Base-by-base conservation (phyloP, 1,140 invertebrate genomes). In the Drosophila kepulauana region DNA sequence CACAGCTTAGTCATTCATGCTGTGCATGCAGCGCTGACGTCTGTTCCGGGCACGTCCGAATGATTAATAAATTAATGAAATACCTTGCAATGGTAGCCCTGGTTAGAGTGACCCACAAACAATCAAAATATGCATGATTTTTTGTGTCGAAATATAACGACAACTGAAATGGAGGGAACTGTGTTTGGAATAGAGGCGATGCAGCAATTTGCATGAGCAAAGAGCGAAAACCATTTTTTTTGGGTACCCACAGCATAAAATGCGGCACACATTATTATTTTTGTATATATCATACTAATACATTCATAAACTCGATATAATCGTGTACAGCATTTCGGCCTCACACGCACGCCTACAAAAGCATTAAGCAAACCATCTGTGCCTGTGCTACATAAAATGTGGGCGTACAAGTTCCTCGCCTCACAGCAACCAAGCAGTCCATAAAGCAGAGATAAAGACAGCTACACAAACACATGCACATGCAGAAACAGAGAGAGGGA, bases 351-450 rank as follows among this genome's bases (percentile, higher is more conserved):
- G 68, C 77, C 74, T 59, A 76, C 73, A 76, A 67, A 35, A 38
- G 35, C 43, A 61, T 10, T 28, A 58, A 70, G 65, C 72, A 76
- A 71, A 38, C 35, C 77, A 72, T 72, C 74, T 76, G 68, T 48
- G 77, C 73, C 74, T 76, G 68, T 48, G 77, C 73, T 71, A 79
- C 63, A 76, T 71, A 79, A 38, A 38, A 72, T 64, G 77, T 79
- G 74, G 77, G 77, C 77, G 77, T 79, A 76, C 73, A 16, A 76
- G 77, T 79, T 76, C 67, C 73, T 71, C 72, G 52, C 35, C 56
- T 38, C 30, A 67, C 43, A 13, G 7, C 35, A 38, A 38, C 2
- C 35, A 8, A 38, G 2, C 35, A 71, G 33, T 16, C 35, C 48
- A 66, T 49, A 61, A 61, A 64, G 67, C 57, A 57, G 52, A 67